phyloP scores from a whole-genome alignment of 2,113 vertebrate genomes.

The Shinisaurus crocodilurus region DNA sequence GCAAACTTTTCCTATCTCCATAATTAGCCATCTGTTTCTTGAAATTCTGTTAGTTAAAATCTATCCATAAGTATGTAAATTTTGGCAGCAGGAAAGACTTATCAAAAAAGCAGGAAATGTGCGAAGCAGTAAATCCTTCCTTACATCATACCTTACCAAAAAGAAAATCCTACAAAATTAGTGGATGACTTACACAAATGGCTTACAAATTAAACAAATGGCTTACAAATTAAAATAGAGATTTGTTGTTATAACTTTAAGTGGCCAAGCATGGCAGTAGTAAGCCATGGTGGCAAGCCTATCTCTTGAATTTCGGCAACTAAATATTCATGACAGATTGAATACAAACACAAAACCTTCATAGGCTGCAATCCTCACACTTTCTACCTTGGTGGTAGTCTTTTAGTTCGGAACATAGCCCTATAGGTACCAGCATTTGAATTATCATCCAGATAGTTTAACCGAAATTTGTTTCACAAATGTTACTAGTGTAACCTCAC shows the following conservation, averaged over 20 bases:
- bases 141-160: not conserved
- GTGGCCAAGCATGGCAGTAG: too few species aligned
- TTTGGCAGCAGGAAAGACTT: conserved; percentile 47
- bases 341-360: not conserved
- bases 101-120: not conserved
- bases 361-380: not conserved
- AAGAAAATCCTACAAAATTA: not conserved
- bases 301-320: not conserved
- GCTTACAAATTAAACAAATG: not conserved
- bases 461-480: not conserved
- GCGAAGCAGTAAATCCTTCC: not conserved
- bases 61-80: conserved; percentile 20
- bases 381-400: not conserved
- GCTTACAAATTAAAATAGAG: not conserved
- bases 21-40: conserved; percentile 65
- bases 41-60: conserved; percentile 37
- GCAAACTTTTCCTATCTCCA: conserved; percentile 54
- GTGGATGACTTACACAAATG: not conserved
- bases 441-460: not conserved
- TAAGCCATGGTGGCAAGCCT: not conserved
- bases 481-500: not conserved
- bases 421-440: not conserved
- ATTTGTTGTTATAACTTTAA: not conserved
- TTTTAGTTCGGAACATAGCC: too few species aligned
- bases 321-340: not conserved